Conservation (phyloP, 1,140 invertebrate genomes). For the Thaumatotibia leucotreta region DNA sequence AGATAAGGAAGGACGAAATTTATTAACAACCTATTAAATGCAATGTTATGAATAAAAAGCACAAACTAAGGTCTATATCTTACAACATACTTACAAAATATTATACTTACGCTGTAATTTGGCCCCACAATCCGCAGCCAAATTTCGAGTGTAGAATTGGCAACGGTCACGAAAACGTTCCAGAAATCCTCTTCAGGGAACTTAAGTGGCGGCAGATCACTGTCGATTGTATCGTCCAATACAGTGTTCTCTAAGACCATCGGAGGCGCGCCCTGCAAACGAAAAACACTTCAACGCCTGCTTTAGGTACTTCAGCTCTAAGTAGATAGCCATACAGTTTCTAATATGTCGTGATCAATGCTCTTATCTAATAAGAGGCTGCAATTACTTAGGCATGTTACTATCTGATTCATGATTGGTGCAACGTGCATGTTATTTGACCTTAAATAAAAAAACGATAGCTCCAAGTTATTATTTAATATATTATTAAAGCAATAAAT, state of each 20-base stretch:
- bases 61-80: neutral
- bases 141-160: constrained; percentile 74
- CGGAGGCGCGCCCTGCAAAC: constrained; percentile 31
- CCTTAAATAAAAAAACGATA: neutral
- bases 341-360: neutral
- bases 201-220: constrained; percentile 61
- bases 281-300: constrained; percentile 2
- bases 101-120: constrained; percentile 74
- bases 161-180: constrained; percentile 76
- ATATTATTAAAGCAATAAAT: neutral
- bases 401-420: neutral
- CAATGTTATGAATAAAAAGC: too few species aligned
- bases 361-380: neutral
- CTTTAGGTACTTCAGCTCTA: neutral
- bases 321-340: neutral
- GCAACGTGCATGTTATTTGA: constrained; percentile 4
- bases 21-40: too few species aligned
- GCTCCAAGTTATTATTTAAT: neutral
- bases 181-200: constrained; percentile 74
- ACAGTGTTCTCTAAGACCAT: constrained; percentile 25
- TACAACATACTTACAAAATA: constrained; percentile 8
- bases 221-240: constrained; percentile 50
- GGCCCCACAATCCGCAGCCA: constrained; percentile 77
- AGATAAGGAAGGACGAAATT: too few species aligned
- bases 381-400: neutral